phyloP scores from a whole-genome alignment of 2,888 invertebrate genomes.

The Heterodera filipjevi region DNA sequence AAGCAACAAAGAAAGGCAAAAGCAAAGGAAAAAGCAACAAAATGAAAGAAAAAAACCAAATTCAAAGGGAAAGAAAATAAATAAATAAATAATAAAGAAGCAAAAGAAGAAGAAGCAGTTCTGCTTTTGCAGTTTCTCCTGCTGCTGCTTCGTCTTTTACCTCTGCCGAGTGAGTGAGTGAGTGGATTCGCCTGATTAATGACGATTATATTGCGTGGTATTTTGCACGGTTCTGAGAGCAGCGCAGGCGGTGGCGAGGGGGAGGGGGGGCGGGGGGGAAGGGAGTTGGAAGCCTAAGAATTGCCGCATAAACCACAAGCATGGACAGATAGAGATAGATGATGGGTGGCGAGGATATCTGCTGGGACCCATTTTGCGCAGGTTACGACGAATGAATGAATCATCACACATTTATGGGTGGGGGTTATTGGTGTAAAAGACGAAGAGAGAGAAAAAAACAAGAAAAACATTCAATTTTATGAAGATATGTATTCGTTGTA shows the following conservation, averaged over 20 bases:
- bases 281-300: not conserved
- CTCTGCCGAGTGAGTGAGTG: not conserved
- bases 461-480: no score
- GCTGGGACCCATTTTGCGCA: not conserved
- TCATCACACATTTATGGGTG: no score
- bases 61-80: no score
- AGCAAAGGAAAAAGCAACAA: no score
- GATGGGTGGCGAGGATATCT: not conserved
- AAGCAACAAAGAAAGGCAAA: no score
- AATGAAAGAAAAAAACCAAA: no score
- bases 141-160: not conserved
- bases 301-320: not conserved
- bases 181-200: slow-evolving; percentile 6
- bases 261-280: not conserved
- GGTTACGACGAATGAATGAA: no score
- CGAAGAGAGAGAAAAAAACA: no score
- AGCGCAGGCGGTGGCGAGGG: no score
- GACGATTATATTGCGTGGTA: slow-evolving; percentile 2
- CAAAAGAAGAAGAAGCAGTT: not conserved
- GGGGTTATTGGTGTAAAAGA: no score
- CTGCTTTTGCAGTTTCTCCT: not conserved
- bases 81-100: not conserved
- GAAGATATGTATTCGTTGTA: no score
- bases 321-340: not conserved
- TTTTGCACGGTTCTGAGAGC: not conserved